These are phyloP conservation scores for Hydra vulgaris DNA, from an alignment of 30 jellyfish, hydroid and myxozoan genomes.

Conservation along the genomic window DNA sequence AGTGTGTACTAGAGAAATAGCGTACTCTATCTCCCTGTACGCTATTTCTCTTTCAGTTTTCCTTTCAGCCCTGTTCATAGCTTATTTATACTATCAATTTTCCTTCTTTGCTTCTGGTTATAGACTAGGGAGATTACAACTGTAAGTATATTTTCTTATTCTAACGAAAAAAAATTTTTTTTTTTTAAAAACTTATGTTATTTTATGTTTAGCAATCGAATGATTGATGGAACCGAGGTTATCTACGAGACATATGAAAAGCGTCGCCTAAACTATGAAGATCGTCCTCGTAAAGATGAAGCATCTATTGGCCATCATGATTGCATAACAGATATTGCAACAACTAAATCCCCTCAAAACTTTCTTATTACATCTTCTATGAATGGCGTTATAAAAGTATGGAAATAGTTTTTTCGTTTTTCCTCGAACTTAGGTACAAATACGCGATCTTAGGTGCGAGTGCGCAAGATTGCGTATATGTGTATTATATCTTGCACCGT, in stretches of 20 bases:
- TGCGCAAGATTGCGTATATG: no score
- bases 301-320: constrained; percentile 94
- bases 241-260: constrained; percentile 74
- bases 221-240: constrained; percentile 94
- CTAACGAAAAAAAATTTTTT: not conserved
- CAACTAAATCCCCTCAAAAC: constrained; percentile 80
- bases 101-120: no score
- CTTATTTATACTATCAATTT: no score
- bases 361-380: constrained; percentile 64
- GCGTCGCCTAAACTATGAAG: constrained; percentile 60
- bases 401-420: constrained; percentile 37
- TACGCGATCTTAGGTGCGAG: no score
- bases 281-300: constrained; percentile 85
- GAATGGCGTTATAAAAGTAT: constrained; percentile 88
- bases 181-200: not conserved
- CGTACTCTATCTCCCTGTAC: no score
- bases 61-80: no score
- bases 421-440: no score
- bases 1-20: no score
- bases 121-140: no score
- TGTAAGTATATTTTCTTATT: no score
- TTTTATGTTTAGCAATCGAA: constrained; percentile 49
- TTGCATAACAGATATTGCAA: constrained; percentile 70
- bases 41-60: no score
- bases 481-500: no score